These are phyloP conservation scores for Centropus bengalensis DNA, from an alignment of 2,113 vertebrate species.

Conservation along the genomic window DNA sequence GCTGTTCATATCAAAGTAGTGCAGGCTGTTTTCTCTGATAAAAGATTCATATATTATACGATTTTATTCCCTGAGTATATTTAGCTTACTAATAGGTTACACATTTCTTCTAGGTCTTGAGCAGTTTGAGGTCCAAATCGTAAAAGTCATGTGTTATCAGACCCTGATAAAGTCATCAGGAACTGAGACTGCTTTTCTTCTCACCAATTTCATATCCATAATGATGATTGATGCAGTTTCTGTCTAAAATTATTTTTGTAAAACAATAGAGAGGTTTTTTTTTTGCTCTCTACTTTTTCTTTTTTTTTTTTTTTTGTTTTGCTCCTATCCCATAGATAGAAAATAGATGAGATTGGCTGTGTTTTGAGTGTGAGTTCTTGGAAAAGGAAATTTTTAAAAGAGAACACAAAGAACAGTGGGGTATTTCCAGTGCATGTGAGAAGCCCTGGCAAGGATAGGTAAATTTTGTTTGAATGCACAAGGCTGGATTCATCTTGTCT, in stretches of 20 bases:
- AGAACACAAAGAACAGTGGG: background rate
- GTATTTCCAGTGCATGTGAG: background rate
- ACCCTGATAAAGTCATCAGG: background rate
- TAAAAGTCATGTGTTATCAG: background rate
- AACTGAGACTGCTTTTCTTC: background rate
- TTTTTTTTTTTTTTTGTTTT: background rate
- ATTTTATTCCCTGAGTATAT: conserved; percentile 8
- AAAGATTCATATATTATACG: background rate
- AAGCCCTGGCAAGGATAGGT: background rate
- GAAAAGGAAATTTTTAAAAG: background rate
- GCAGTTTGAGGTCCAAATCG: background rate
- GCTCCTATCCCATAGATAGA: background rate
- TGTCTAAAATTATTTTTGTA: background rate
- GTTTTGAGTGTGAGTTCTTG: background rate
- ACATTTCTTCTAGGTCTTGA: background rate
- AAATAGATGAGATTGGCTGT: background rate
- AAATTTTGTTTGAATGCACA: background rate
- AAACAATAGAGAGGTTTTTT: background rate
- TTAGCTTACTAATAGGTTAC: background rate
- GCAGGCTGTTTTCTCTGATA: background rate
- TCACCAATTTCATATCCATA: background rate
- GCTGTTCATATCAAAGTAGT: conserved; percentile 17
- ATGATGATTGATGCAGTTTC: background rate
- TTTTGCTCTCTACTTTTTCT: background rate
- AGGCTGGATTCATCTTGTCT: background rate